These are phyloP conservation scores for Pachypeltis micranthus DNA, from an alignment of 1,140 invertebrate genomes.

Conservation along the genomic window DNA sequence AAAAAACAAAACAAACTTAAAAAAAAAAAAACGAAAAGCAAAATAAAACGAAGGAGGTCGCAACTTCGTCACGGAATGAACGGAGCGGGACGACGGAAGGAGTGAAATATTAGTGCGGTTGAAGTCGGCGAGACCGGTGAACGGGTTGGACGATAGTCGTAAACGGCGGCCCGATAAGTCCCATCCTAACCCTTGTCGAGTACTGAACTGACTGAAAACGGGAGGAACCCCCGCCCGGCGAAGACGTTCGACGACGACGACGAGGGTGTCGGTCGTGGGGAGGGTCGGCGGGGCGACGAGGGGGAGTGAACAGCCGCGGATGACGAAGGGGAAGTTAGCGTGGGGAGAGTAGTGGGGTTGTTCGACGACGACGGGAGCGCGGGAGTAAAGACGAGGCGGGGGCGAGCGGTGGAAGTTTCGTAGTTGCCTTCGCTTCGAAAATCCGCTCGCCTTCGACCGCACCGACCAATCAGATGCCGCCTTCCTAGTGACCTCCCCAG, in stretches of 20 bases:
- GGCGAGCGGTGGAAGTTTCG: conserved; percentile 14
- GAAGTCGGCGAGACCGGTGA: background rate
- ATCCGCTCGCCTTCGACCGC: conserved; percentile 14
- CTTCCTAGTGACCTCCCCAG: conserved; percentile 24
- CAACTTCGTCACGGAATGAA: too few species aligned
- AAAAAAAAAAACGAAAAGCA: conserved; percentile 5
- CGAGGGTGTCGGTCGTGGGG: background rate
- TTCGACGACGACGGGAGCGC: background rate
- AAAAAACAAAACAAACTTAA: background rate
- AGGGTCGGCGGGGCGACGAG: background rate
- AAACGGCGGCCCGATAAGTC: conserved; percentile 12
- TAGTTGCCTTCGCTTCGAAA: background rate
- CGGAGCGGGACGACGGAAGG: background rate
- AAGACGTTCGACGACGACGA: background rate
- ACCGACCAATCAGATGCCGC: conserved; percentile 23
- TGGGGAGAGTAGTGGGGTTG: too few species aligned
- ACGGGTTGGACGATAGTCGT: conserved; percentile 9
- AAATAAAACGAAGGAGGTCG: too few species aligned
- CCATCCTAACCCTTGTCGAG: conserved; percentile 20
- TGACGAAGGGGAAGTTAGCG: background rate
- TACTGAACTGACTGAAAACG: background rate
- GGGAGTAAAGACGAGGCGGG: too few species aligned
- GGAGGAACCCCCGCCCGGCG: background rate
- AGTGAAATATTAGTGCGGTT: too few species aligned
- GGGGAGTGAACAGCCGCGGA: background rate